Conservation (phyloP, 2,797 vertebrate genomes). For the Pseudomugil tenellus region DNA sequence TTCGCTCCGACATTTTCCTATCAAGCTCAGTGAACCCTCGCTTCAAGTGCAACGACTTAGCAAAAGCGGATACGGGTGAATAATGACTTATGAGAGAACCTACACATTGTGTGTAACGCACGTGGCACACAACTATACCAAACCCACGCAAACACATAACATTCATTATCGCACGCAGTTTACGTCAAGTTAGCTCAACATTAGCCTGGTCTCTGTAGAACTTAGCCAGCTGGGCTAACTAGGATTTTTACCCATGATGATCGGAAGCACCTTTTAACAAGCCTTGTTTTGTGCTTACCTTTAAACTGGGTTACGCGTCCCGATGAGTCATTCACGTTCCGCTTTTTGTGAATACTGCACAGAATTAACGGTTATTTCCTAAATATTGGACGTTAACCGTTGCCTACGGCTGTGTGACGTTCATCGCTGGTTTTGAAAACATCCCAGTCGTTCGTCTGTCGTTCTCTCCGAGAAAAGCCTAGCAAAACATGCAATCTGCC, state of each 20-base stretch:
- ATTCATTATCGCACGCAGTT: conserved; percentile 75
- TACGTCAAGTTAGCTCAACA: conserved; percentile 76
- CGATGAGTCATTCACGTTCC: conserved; percentile 62
- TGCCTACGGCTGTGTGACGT: conserved; percentile 81
- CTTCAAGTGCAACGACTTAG: conserved; percentile 3
- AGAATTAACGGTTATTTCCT: conserved; percentile 60
- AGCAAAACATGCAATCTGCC: conserved; percentile 78
- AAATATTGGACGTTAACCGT: conserved; percentile 74
- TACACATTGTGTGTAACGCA: conserved; percentile 58
- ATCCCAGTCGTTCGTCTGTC: conserved; percentile 79
- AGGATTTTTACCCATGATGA: conserved; percentile 47
- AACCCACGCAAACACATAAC: conserved; percentile 71
- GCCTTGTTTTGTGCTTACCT: conserved; percentile 74
- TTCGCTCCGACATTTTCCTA: conserved; percentile 73
- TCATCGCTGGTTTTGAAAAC: conserved; percentile 85
- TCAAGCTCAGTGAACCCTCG: conserved; percentile 29
- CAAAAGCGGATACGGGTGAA: not conserved
- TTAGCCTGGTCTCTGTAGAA: conserved; percentile 63
- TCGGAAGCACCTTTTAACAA: conserved; percentile 39
- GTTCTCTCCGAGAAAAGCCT: conserved; percentile 83
- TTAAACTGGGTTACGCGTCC: conserved; percentile 56
- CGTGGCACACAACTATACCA: conserved; percentile 68
- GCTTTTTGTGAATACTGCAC: conserved; percentile 40
- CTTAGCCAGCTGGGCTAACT: conserved; percentile 76
- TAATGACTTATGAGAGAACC: conserved; percentile 10